These are phyloP conservation scores for Burhinus oedicnemus DNA, from an alignment of 2,113 vertebrate species.

Conservation along the genomic window DNA sequence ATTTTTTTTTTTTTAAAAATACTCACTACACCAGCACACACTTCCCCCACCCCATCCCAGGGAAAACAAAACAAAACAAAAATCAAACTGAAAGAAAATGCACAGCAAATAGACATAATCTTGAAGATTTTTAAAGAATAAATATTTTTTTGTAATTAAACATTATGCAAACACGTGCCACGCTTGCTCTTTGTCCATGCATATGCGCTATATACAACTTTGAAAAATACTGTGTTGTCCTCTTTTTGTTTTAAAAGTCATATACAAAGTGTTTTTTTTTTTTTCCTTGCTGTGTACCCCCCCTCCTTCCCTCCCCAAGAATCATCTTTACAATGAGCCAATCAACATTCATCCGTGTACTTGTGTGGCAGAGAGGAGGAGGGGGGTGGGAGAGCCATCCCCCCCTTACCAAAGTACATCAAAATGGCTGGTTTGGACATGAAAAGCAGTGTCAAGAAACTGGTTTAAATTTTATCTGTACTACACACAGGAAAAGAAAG, in stretches of 20 bases:
- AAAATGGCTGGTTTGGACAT: slow-evolving; percentile 87
- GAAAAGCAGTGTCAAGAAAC: slow-evolving; percentile 91
- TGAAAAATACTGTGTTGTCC: slow-evolving; percentile 96
- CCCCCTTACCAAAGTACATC: slow-evolving; percentile 79
- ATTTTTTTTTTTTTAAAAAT: too few relatives aligned
- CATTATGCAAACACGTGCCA: slow-evolving; percentile 99
- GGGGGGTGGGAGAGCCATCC: slow-evolving; percentile 31
- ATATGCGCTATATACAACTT: slow-evolving; percentile 99
- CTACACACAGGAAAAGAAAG: slow-evolving; percentile 83
- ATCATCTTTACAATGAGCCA: slow-evolving; percentile 81
- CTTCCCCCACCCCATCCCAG: slow-evolving; percentile 70
- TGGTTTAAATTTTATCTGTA: slow-evolving; percentile 79
- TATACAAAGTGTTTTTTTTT: slow-evolving; percentile 81
- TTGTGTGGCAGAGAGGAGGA: slow-evolving; percentile 31
- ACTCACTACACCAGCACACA: slow-evolving; percentile 59
- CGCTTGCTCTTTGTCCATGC: slow-evolving; percentile 97
- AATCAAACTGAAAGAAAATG: slow-evolving; percentile 83
- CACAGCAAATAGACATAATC: slow-evolving; percentile 92
- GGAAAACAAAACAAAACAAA: slow-evolving; percentile 32
- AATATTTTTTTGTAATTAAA: slow-evolving; percentile 98
- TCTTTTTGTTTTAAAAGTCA: slow-evolving; percentile 88
- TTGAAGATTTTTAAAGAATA: slow-evolving; percentile 97
- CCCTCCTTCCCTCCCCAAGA: slow-evolving; percentile 50
- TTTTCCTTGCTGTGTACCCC: slow-evolving; percentile 61
- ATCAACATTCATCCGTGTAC: slow-evolving; percentile 80